phyloP scores from a whole-genome alignment of 2,797 vertebrate genomes.

The Enteromius afrohamiltoni region DNA sequence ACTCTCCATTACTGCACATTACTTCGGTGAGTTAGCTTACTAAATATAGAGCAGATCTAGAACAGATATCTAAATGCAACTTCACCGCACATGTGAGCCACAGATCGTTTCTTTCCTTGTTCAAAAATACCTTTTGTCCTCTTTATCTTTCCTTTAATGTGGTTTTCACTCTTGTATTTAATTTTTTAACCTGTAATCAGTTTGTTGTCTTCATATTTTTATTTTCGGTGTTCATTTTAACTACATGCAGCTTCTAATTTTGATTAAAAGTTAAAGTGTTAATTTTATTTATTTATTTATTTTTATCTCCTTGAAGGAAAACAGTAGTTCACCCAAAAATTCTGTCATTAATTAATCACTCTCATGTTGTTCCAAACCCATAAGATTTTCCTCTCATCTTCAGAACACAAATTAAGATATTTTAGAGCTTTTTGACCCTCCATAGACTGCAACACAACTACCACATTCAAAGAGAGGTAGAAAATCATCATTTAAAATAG shows the following conservation, averaged over 20 bases:
- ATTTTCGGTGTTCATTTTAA: neutral
- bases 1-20: conserved; percentile 12
- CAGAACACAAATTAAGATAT: neutral
- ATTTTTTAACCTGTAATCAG: neutral
- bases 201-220: neutral
- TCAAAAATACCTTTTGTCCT: neutral
- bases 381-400: neutral
- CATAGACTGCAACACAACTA: neutral
- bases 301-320: neutral
- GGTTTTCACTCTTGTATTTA: neutral
- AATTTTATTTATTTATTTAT: too few species aligned
- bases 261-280: neutral
- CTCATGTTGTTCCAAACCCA: too few species aligned
- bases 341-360: neutral
- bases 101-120: neutral
- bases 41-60: conserved; percentile 60
- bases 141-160: neutral
- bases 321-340: neutral
- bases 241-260: neutral
- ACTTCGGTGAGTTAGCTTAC: neutral
- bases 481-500: neutral
- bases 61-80: conserved; percentile 5
- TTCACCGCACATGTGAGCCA: neutral
- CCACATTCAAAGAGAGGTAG: neutral
- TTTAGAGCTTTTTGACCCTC: neutral